phyloP scores from a whole-genome alignment of 2,888 invertebrate genomes.

The Mesodorylaimus sp. region DNA sequence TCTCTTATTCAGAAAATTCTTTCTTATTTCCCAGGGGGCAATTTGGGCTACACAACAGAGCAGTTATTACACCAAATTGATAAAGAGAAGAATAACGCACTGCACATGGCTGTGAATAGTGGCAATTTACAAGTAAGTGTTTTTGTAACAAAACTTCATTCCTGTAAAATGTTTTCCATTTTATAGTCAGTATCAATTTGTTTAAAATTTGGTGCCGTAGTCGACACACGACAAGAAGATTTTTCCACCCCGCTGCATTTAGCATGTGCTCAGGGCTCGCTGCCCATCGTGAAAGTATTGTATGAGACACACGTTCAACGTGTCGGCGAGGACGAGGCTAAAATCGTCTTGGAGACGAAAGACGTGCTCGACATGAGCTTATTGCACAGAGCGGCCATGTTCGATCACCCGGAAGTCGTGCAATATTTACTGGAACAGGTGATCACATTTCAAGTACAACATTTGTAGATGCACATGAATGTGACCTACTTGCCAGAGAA shows the following conservation, averaged over 20 bases:
- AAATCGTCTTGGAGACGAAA: constrained; percentile 46
- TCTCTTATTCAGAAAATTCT: no score
- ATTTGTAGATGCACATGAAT: no score
- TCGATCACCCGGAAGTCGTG: constrained; percentile 61
- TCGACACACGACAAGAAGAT: constrained; percentile 69
- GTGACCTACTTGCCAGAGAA: not conserved
- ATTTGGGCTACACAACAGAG: constrained; percentile 53
- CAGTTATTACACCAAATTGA: constrained; percentile 67
- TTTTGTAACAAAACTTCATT: no score
- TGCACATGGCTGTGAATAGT: constrained; percentile 40
- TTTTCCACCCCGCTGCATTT: constrained; percentile 70
- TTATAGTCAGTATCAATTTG: constrained; percentile 72
- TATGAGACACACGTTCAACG: constrained; percentile 36
- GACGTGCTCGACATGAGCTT: constrained; percentile 77
- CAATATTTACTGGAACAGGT: constrained; percentile 42
- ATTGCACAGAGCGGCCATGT: constrained; percentile 74
- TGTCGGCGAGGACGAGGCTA: constrained; percentile 40
- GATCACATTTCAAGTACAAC: no score
- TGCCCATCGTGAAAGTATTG: constrained; percentile 72
- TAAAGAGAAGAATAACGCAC: constrained; percentile 58
- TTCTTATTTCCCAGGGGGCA: no score
- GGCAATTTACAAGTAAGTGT: constrained; percentile 22
- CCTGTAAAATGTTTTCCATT: no score
- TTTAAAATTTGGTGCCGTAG: constrained; percentile 62
- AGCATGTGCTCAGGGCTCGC: constrained; percentile 63